These are phyloP conservation scores for Rhamphomyia laevipes DNA, from an alignment of 2,888 invertebrate species.

Conservation along the genomic window DNA sequence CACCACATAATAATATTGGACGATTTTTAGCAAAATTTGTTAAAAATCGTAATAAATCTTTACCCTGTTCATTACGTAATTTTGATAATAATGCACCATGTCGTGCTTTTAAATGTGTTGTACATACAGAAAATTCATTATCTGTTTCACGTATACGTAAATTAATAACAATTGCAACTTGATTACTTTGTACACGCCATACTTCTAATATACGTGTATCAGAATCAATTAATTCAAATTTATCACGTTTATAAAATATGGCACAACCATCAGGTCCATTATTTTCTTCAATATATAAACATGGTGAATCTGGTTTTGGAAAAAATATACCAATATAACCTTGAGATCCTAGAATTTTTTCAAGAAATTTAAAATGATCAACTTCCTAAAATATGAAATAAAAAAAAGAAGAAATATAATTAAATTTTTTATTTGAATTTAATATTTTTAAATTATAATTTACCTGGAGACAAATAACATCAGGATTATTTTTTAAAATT, in stretches of 20 bases:
- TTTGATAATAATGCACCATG: slow-evolving; percentile 53
- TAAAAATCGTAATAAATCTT: slow-evolving; percentile 50
- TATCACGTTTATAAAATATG: slow-evolving; percentile 53
- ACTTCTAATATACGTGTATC: slow-evolving; percentile 53
- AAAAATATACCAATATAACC: slow-evolving; percentile 58
- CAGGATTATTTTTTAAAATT: slow-evolving; percentile 53
- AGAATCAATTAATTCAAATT: slow-evolving; percentile 46
- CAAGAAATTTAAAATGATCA: slow-evolving; percentile 59
- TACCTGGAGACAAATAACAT: slow-evolving; percentile 61
- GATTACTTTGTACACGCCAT: slow-evolving; percentile 63
- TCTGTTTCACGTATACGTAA: slow-evolving; percentile 44
- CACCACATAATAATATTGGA: slow-evolving; percentile 57
- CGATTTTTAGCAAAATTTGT: slow-evolving; percentile 38
- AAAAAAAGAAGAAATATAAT: slow-evolving; percentile 6
- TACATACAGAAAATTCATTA: slow-evolving; percentile 51
- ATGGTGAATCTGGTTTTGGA: slow-evolving; percentile 68
- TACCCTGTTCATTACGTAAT: slow-evolving; percentile 58
- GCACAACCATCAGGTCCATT: slow-evolving; percentile 72
- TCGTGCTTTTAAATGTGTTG: slow-evolving; percentile 64
- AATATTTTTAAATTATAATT: slow-evolving; percentile 8
- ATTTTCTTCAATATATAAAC: slow-evolving; percentile 56
- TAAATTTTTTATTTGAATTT: not conserved
- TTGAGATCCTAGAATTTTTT: slow-evolving; percentile 47
- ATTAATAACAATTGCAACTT: slow-evolving; percentile 50
- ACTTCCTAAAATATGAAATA: slow-evolving; percentile 54